Evolutionary conservation across 2,888 invertebrate genomes (phyloP), one percentile per base, ranked within the genome.

Genomic region (Polydrusus pterygomalis): DNA sequence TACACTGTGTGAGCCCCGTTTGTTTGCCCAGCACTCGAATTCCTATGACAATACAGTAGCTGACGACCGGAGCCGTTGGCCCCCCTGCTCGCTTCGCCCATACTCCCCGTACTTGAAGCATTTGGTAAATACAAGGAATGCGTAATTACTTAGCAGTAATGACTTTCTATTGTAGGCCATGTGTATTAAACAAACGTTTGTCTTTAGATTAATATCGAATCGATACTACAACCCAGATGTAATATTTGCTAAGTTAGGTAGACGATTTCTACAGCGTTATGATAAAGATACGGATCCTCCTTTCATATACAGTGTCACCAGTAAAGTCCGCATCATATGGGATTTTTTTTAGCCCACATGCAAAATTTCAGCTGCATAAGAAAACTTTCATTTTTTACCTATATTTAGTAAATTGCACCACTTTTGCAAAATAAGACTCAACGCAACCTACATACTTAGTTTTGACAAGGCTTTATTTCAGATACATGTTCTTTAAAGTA

Each of bases 41-140:
- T 86, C 86, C 87, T 86, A 87, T 85, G 87, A 87, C 87, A 87
- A 87, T 87, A 87, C 87, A 87, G 87, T 87, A 87, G 87, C 87
- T 84, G 79, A 80, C 79, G 80, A 77, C 69, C 77, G 79, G 71
- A 74, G 73, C 70, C 71, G 65, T 56, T 77, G 72, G 73, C 70
- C 68, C 54, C 75, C 78, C 70, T 65, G 78, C 77, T 64, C 78
- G 78, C 78, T 77, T 78, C 79, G 80, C 43, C 62, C 25, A 45
- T 10, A 20, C 54, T 63, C 63, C 63, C 70, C 72, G 34, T 69
- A 51, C 68, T 77, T 77, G 49, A 72, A 76, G 78, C 67, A 73
- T 75, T 79, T 65, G 81, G 81, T 79, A 83, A 83, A 83, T 82
- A 83, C 77, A 76, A 79, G 79, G 80, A 82, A 80, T 81, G 81